Conservation (phyloP, 2,888 invertebrate species). For the Stenurella melanura region DNA sequence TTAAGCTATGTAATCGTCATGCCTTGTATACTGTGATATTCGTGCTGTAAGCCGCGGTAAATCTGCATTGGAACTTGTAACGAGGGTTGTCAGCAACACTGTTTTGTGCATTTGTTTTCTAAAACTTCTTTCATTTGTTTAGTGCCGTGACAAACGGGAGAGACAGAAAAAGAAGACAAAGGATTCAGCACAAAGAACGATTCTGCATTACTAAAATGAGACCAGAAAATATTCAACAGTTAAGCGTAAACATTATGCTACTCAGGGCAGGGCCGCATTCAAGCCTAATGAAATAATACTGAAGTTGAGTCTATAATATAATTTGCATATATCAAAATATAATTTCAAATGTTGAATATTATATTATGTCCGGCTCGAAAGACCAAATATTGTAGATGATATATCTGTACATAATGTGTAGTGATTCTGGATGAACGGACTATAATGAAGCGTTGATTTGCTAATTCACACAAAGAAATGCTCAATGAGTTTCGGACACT, state of each 20-base stretch:
- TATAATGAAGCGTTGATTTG: no score
- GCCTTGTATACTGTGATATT: neutral
- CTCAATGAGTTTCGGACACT: no score
- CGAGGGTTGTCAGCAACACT: constrained; percentile 1
- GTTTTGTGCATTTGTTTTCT: neutral
- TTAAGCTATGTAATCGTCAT: neutral
- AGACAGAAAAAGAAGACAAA: neutral
- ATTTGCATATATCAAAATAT: no score
- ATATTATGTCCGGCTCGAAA: no score
- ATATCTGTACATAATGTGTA: no score
- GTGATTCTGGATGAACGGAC: no score
- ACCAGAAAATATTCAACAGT: constrained; percentile 21
- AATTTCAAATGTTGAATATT: no score
- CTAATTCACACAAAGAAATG: no score
- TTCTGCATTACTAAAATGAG: constrained; percentile 5
- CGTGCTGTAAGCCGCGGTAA: neutral
- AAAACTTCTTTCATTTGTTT: constrained; percentile 8
- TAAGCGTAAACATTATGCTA: constrained; percentile 7
- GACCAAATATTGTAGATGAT: no score
- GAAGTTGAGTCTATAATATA: no score
- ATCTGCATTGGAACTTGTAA: constrained; percentile 4
- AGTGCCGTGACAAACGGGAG: neutral
- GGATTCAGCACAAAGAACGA: neutral
- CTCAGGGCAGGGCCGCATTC: neutral
- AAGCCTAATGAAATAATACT: no score